Evolutionary conservation across 2,797 vertebrate species (phyloP), one percentile per base, ranked within the genome.

Genomic region (Atherinosoma microstoma): DNA sequence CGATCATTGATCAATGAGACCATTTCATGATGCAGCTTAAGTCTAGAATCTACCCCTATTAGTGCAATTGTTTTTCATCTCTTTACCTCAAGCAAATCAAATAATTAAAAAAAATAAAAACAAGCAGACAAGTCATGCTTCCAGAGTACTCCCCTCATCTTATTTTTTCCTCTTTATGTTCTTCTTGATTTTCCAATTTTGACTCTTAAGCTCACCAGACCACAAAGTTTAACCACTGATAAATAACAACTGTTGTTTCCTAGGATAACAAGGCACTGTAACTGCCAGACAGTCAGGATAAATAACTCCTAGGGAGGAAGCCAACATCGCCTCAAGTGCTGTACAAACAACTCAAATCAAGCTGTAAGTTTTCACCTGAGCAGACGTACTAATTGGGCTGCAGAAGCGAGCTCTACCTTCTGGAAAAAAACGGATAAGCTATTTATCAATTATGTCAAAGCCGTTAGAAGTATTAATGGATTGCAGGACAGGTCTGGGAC

Each of bases 201-300:
- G 81, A 82, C 79, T 83, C 72, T 84, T 70, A 87, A 87, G 81
- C 79, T 84, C 29, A 34, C 70, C 83, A 70, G 83, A 86, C 86
- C 80, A 74, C 75, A 79, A 86, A 79, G 81, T 87, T 84, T 85
- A 87, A 82, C 86, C 80, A 63, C 67, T 18, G 60, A 71, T 67
- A 85, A 90, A 85, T 67, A 87, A 86, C 82, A 89, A 80, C 60
- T 73, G 81, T 71, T 80, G 75, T 76, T 76, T 83, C 66, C 54
- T 58, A 68, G 76, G 63, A 78, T 82, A 80, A 79, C 78, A 67
- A 79, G 72, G 59, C 34, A 29, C 35, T 71, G 76, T 57, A 70
- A 67, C 83, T 67, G 72, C 75, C 72, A 74, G 73, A 82, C 70
- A 69, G 82, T 65, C 27, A 34, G 58, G 71, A 82, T 83, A 73